Conservation (phyloP, 2,888 invertebrate species). For the Rhodophaea formosa region DNA sequence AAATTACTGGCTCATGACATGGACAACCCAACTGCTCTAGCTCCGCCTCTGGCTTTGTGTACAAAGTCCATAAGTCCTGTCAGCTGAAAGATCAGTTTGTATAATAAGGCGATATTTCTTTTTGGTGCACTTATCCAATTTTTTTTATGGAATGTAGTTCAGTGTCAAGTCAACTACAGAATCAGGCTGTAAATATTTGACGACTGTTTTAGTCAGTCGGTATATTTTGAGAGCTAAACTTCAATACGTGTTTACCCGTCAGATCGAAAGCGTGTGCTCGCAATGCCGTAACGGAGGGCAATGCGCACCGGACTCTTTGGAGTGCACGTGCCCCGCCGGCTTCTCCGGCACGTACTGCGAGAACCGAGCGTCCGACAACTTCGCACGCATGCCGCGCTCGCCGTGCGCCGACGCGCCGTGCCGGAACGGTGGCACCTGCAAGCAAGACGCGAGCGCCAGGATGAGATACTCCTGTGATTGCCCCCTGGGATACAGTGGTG, state of each 20-base stretch:
- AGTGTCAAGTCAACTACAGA: too few relatives aligned
- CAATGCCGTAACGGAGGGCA: conserved; percentile 86
- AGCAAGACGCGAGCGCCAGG: conserved; percentile 56
- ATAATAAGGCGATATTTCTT: too few relatives aligned
- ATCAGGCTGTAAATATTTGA: too few relatives aligned
- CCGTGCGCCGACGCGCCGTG: conserved; percentile 85
- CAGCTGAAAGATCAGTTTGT: too few relatives aligned
- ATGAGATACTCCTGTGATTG: conserved; percentile 89
- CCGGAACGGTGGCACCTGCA: conserved; percentile 89
- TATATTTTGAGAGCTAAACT: too few relatives aligned
- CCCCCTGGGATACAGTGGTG: conserved; percentile 88
- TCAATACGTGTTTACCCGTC: background rate
- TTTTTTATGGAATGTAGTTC: too few relatives aligned
- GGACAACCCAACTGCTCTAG: too few relatives aligned
- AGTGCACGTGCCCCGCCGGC: conserved; percentile 79
- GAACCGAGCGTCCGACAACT: conserved; percentile 42
- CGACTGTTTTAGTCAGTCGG: too few relatives aligned
- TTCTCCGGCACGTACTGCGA: conserved; percentile 66
- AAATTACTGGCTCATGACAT: too few relatives aligned
- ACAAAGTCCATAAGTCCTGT: too few relatives aligned
- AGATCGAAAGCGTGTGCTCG: conserved; percentile 61
- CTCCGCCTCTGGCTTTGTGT: too few relatives aligned
- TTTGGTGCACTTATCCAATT: too few relatives aligned
- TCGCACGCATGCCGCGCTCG: conserved; percentile 58
- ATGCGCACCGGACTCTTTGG: conserved; percentile 78